A percentile compares a stretch with the other conserved stretches of the same genome.
These are phyloP conservation scores for Apotomis capreana DNA, from an alignment of 2,888 invertebrate species.

Conservation along the genomic window DNA sequence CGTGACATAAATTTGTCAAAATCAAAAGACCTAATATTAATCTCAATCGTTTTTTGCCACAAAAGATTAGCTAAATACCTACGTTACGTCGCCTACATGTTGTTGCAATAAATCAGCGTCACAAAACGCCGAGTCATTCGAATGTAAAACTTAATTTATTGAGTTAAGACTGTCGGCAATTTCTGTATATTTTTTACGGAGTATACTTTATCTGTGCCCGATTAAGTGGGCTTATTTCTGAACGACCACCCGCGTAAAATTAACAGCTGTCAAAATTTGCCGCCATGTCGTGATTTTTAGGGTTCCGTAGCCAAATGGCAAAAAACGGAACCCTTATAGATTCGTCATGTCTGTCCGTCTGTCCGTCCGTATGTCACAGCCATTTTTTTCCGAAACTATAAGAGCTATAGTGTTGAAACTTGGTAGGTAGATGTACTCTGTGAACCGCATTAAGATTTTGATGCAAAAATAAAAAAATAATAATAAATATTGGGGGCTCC, in stretches of 20 bases:
- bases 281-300: slow-evolving; percentile 39
- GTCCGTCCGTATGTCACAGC: too few species aligned
- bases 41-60: slow-evolving; percentile 1
- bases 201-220: slow-evolving; percentile 46
- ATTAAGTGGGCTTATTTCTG: slow-evolving; percentile 63
- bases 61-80: slow-evolving; percentile 8
- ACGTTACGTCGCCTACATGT: not conserved
- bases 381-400: too few species aligned
- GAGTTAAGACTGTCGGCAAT: not conserved
- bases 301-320: too few species aligned
- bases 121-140: not conserved
- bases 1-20: slow-evolving; percentile 15
- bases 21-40: not conserved
- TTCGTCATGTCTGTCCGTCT: too few species aligned
- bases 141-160: slow-evolving; percentile 3
- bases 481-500: too few species aligned
- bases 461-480: too few species aligned
- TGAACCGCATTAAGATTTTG: too few species aligned
- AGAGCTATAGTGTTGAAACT: too few species aligned
- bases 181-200: not conserved
- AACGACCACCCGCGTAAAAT: slow-evolving; percentile 68
- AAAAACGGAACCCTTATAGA: too few species aligned
- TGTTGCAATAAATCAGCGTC: slow-evolving; percentile 16
- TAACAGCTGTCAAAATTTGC: slow-evolving; percentile 60
- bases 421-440: too few species aligned